These are phyloP conservation scores for Lithobius niger DNA, from an alignment of 1,140 invertebrate genomes.

Conservation along the genomic window DNA sequence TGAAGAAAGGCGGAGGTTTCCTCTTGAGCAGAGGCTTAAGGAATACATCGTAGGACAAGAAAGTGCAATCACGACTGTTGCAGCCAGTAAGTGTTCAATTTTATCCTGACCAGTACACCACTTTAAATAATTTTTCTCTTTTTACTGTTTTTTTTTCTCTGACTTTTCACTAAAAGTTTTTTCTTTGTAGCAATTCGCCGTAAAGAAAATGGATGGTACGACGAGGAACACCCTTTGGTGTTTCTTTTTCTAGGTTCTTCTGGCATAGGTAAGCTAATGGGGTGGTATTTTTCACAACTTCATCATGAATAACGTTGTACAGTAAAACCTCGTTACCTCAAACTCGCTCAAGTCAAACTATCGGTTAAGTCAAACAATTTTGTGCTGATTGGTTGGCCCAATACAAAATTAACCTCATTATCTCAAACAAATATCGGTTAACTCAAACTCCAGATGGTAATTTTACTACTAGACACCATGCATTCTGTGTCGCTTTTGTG, in stretches of 20 bases:
- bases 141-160: neutral
- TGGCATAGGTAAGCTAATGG: constrained; percentile 52
- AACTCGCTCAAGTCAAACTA: too few species aligned
- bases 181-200: constrained; percentile 54
- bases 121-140: neutral
- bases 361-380: too few species aligned
- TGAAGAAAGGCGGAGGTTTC: constrained; percentile 71
- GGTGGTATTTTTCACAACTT: neutral
- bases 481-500: too few species aligned
- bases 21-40: constrained; percentile 71
- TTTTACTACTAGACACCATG: too few species aligned
- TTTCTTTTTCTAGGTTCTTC: constrained; percentile 90
- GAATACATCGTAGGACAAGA: constrained; percentile 80
- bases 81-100: constrained; percentile 51
- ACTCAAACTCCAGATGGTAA: too few species aligned
- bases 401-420: too few species aligned
- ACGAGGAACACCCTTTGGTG: constrained; percentile 81
- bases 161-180: neutral
- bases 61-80: constrained; percentile 68
- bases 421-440: too few species aligned
- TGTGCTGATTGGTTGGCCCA: too few species aligned
- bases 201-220: constrained; percentile 80
- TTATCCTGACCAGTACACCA: too few species aligned
- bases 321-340: too few species aligned
- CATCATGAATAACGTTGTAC: too few species aligned